Base-by-base conservation (phyloP, 2,888 invertebrate species). In the Beris morrisii region DNA sequence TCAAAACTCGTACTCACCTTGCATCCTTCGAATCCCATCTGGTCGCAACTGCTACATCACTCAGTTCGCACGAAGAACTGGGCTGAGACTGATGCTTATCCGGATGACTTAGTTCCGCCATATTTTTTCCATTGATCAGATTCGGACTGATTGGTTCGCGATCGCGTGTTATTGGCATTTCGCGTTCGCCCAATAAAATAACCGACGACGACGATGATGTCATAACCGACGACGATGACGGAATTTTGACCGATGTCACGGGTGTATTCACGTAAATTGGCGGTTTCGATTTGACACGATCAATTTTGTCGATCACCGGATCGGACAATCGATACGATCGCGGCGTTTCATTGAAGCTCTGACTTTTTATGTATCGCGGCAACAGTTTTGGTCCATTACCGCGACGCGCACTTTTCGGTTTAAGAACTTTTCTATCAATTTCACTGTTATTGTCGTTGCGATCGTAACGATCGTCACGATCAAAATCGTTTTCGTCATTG, bases 111-210 rank as follows among this genome's bases (percentile, higher is more conserved):
- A 5, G 7, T 38, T 38, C 38, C 38, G 38, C 38, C 7, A 38
- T 38, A 1, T 9, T 5, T 38, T 38, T 38, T 7, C 38, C 38
- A 38, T 9, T 38, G 38, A 38, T 38, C 38, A 9, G 7, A 38
- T 38, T 38, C 38, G 38, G 9, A 5, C 38, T 9, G 38, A 9
- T 38, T 9, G 9, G 9, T 68, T 70, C 64, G 55, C 71, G 13
- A 65, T 74, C 71, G 12, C 73, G 71, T 12, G 76, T 74, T 48
- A 76, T 74, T 22, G 77, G 76, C 75, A 76, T 74, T 70, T 79
- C 77, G 66, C 73, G 74, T 66, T 77, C 75, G 9, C 77, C 78
- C 12, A 79, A 70, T 68, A 77, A 74, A 44, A 72, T 65, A 38
- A 69, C 70, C 43, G 76, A 72, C 28, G 74, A 59, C 12, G 64